phyloP scores from a whole-genome alignment of 2,797 vertebrate species.

The Macropodus opercularis region DNA sequence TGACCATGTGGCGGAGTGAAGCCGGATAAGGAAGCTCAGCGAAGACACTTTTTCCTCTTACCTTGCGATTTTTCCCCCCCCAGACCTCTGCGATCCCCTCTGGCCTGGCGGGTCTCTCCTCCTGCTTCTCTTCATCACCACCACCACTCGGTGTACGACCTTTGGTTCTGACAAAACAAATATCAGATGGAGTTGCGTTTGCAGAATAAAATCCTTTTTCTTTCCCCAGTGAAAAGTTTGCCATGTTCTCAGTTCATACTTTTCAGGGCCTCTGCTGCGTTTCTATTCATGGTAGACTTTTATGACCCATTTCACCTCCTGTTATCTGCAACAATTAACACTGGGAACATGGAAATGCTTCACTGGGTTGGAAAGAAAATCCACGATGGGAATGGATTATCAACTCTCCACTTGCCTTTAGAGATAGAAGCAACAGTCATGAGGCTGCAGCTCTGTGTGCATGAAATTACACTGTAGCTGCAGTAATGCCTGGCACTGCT shows the following conservation, averaged over 20 bases:
- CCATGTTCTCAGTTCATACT: slow-evolving; percentile 77
- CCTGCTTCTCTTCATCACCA: too few species aligned
- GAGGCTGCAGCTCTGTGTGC: slow-evolving; percentile 6
- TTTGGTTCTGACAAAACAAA: too few species aligned
- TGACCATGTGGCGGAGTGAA: slow-evolving; percentile 63
- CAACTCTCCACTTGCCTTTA: slow-evolving; percentile 21
- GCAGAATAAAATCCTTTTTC: slow-evolving; percentile 49
- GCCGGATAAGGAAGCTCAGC: slow-evolving; percentile 68
- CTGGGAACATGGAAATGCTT: slow-evolving; percentile 60
- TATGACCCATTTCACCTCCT: slow-evolving; percentile 69
- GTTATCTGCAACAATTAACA: slow-evolving; percentile 72
- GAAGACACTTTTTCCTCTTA: too few species aligned
- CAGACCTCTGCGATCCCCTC: slow-evolving; percentile 49
- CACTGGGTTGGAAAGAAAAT: slow-evolving; percentile 38
- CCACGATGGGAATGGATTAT: slow-evolving; percentile 18
- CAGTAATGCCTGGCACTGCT: slow-evolving; percentile 58
- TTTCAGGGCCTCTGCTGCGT: slow-evolving; percentile 66
- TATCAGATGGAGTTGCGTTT: slow-evolving; percentile 78
- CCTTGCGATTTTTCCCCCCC: too few species aligned
- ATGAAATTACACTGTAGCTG: too few species aligned
- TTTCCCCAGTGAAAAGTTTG: slow-evolving; percentile 30
- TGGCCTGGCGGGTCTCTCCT: too few species aligned
- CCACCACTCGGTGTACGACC: too few species aligned
- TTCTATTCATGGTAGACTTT: slow-evolving; percentile 76
- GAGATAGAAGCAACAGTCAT: slow-evolving; percentile 7